Conservation (phyloP, 2,797 vertebrate species). For the Scarus forsteni region DNA sequence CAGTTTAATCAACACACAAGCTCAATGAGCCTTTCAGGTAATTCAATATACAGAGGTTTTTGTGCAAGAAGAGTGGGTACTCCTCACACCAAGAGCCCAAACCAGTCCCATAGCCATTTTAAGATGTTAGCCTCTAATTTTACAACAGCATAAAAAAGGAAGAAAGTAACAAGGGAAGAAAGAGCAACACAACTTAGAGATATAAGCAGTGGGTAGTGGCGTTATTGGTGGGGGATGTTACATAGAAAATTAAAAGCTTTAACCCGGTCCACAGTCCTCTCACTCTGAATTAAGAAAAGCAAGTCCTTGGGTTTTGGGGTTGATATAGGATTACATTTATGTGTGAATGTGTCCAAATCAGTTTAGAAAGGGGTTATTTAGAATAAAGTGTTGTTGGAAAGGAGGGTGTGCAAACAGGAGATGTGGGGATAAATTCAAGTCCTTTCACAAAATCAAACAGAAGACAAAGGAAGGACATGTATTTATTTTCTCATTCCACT, state of each 20-base stretch:
- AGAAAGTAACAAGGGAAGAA: constrained; percentile 19
- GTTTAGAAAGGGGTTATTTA: constrained; percentile 67
- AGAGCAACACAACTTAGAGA: constrained; percentile 88
- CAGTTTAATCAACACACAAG: constrained; percentile 99
- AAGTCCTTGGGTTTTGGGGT: constrained; percentile 53
- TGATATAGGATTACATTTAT: constrained; percentile 70
- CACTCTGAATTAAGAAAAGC: constrained; percentile 74
- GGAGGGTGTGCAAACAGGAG: constrained; percentile 53
- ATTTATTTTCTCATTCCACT: constrained; percentile 51
- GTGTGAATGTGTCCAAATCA: constrained; percentile 60
- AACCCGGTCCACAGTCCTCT: constrained; percentile 84
- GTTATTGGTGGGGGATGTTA: constrained; percentile 47
- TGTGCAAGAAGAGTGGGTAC: constrained; percentile 94
- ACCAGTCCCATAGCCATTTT: constrained; percentile 92
- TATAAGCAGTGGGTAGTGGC: constrained; percentile 59
- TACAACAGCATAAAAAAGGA: constrained; percentile 89
- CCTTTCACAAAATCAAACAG: constrained; percentile 90
- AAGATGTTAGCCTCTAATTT: constrained; percentile 98
- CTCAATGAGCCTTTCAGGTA: constrained; percentile 98
- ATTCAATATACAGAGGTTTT: constrained; percentile 99
- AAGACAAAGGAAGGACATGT: constrained; percentile 86
- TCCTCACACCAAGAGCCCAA: constrained; percentile 97
- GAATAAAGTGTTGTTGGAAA: constrained; percentile 52
- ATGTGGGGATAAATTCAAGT: constrained; percentile 80
- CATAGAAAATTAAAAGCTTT: constrained; percentile 87